Percentiles rank a stretch among this genome's conserved stretches.
These are phyloP conservation scores for Kradibia gibbosae DNA, from an alignment of 1,140 invertebrate species.

Conservation along the genomic window DNA sequence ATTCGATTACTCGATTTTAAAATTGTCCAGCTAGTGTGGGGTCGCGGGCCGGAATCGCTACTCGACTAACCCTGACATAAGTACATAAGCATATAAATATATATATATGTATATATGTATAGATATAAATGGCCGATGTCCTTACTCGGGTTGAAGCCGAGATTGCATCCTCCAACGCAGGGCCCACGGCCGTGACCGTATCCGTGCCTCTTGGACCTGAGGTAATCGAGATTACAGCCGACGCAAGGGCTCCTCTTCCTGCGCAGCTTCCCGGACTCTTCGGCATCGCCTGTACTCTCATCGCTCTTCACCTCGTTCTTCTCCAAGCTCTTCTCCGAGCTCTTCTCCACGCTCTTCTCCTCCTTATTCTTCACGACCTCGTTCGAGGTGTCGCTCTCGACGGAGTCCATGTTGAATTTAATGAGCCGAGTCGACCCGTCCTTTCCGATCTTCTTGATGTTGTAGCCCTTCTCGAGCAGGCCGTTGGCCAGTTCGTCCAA, in stretches of 20 bases:
- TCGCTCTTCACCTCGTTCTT: not conserved
- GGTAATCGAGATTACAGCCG: conserved; percentile 56
- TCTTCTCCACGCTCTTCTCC: conserved; percentile 24
- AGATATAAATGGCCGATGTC: too few relatives aligned
- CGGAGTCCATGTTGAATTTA: conserved; percentile 60
- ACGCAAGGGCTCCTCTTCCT: conserved; percentile 59
- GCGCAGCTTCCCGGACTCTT: conserved; percentile 54
- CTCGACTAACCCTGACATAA: too few relatives aligned
- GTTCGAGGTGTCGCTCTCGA: conserved; percentile 48
- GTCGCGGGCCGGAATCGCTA: too few relatives aligned
- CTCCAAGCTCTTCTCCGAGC: conserved; percentile 30
- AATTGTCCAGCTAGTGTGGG: too few relatives aligned
- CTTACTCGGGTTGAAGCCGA: conserved; percentile 6
- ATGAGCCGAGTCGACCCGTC: conserved; percentile 59
- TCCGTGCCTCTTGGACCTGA: conserved; percentile 28
- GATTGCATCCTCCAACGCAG: conserved; percentile 49
- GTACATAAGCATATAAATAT: too few relatives aligned
- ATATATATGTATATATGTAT: too few relatives aligned
- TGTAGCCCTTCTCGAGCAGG: conserved; percentile 62
- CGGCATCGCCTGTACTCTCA: conserved; percentile 39
- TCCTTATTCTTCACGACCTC: conserved; percentile 31
- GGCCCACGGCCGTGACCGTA: conserved; percentile 16
- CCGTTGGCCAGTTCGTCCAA: conserved; percentile 65
- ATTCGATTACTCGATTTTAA: too few relatives aligned
- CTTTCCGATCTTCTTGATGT: conserved; percentile 61